Conservation (phyloP, 2,797 vertebrate genomes). For the Atherinosoma microstoma region DNA sequence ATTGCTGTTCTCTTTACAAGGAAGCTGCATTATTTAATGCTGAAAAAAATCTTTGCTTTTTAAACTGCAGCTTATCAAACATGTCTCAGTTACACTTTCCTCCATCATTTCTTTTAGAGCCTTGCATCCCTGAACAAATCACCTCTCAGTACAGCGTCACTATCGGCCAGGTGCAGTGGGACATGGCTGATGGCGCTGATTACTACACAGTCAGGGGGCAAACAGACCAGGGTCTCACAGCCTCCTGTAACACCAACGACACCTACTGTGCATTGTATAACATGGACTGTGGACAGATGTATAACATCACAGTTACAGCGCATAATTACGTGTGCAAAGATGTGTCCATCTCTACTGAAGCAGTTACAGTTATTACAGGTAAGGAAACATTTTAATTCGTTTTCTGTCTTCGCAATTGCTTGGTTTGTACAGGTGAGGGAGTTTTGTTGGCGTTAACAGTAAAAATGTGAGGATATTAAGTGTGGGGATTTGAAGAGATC, state of each 20-base stretch:
- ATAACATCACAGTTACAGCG: conserved; percentile 75
- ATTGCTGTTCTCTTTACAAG: neutral
- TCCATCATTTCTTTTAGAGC: conserved; percentile 63
- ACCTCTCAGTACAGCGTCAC: conserved; percentile 59
- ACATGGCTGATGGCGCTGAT: conserved; percentile 62
- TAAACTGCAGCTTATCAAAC: neutral
- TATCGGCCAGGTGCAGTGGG: conserved; percentile 80
- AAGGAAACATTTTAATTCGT: conserved; percentile 14
- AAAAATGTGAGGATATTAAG: no score
- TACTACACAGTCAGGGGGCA: conserved; percentile 68
- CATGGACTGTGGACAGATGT: conserved; percentile 78
- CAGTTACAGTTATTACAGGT: conserved; percentile 73
- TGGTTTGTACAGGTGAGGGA: neutral
- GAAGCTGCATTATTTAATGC: neutral
- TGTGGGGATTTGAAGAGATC: no score
- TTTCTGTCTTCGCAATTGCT: neutral
- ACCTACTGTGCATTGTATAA: conserved; percentile 72
- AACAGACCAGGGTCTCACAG: conserved; percentile 65
- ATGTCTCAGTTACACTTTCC: neutral
- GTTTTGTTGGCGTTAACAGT: neutral
- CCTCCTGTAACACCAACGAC: conserved; percentile 69
- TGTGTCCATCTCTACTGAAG: conserved; percentile 46
- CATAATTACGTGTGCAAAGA: conserved; percentile 67
- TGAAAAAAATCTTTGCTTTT: neutral
- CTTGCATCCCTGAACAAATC: conserved; percentile 74